A percentile compares a stretch with the other conserved stretches of the same genome.
These are phyloP conservation scores for Synergus itoensis DNA, from an alignment of 2,888 invertebrate species.

Conservation along the genomic window DNA sequence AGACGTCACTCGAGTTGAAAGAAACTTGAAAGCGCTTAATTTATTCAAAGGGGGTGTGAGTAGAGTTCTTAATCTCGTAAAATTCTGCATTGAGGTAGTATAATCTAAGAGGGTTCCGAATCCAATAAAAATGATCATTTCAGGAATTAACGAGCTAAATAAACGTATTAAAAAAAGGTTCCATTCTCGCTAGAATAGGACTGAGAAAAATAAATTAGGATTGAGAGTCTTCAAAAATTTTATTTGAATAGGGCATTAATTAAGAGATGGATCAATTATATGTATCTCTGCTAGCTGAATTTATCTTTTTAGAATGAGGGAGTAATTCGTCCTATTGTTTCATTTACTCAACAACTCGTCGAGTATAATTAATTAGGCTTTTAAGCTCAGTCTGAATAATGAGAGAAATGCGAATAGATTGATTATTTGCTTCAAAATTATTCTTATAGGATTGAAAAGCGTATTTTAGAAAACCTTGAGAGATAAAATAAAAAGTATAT, in stretches of 20 bases:
- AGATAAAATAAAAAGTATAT: neutral
- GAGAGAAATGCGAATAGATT: neutral
- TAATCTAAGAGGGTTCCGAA: neutral
- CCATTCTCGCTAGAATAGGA: neutral
- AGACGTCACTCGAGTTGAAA: neutral
- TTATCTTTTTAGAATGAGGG: neutral
- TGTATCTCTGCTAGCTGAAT: neutral
- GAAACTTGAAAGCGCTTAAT: neutral
- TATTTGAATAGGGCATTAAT: neutral
- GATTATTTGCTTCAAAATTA: neutral
- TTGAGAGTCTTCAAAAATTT: neutral
- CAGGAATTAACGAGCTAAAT: neutral
- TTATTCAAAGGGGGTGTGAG: neutral
- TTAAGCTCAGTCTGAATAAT: neutral
- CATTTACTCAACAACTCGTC: neutral
- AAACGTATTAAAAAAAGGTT: neutral
- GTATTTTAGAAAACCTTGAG: no score
- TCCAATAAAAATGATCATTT: neutral
- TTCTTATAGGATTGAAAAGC: no score
- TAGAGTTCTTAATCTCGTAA: neutral
- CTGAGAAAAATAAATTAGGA: neutral
- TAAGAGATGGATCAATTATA: neutral
- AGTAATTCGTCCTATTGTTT: neutral
- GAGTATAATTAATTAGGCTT: neutral
- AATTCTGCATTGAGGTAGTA: neutral